Conservation (phyloP, 2,797 vertebrate genomes). For the Argya squamiceps region DNA sequence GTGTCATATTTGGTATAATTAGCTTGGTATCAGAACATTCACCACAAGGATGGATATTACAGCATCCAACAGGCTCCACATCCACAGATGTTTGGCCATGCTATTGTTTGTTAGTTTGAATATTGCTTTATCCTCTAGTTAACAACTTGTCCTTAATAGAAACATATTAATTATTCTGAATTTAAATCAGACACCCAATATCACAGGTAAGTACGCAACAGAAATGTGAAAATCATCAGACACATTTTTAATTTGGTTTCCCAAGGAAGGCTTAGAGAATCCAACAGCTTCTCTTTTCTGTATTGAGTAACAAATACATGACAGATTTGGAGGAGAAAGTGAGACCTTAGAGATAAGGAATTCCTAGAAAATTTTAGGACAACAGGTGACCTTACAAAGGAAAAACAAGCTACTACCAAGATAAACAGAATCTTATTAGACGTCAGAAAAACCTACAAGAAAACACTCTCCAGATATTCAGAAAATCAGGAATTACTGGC, state of each 20-base stretch:
- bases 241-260: neutral
- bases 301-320: neutral
- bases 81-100: neutral
- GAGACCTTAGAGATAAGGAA: neutral
- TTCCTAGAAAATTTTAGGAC: neutral
- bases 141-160: neutral
- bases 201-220: neutral
- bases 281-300: neutral
- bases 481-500: neutral
- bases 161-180: neutral
- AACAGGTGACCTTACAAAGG: neutral
- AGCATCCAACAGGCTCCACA: neutral
- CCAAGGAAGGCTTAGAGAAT: neutral
- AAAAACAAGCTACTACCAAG: neutral
- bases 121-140: neutral
- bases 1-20: neutral
- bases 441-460: neutral
- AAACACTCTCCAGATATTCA: neutral
- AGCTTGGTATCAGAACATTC: neutral
- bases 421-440: neutral
- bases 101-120: neutral
- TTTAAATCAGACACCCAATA: neutral
- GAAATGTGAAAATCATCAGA: neutral
- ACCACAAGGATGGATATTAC: neutral
- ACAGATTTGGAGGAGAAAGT: neutral